phyloP scores from a whole-genome alignment of 2,113 vertebrate genomes.

The Atlantisia rogersi region DNA sequence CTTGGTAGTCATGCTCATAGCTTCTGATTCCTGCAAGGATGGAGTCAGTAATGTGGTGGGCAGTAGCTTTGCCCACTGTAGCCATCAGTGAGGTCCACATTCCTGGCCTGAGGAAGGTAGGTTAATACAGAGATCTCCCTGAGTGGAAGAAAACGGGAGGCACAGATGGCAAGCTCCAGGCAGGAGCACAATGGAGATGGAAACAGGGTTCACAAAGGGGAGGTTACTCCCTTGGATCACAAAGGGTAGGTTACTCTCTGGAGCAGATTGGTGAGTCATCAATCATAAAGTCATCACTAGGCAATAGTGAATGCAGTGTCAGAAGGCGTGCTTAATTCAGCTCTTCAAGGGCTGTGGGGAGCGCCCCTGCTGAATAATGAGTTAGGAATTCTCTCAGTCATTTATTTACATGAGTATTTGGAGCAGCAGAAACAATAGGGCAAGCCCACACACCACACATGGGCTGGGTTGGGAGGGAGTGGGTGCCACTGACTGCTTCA shows the following conservation, averaged over 20 bases:
- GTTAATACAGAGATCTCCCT: neutral
- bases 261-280: neutral
- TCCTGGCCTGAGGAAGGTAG: neutral
- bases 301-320: neutral
- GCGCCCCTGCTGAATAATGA: neutral
- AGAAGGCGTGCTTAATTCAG: neutral
- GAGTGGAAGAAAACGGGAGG: neutral
- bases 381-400: accelerated
- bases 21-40: neutral
- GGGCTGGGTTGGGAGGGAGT: neutral
- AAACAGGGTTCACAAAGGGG: neutral
- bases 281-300: neutral
- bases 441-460: neutral
- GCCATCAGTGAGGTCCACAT: neutral
- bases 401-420: neutral
- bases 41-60: neutral
- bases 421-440: neutral
- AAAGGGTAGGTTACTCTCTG: neutral
- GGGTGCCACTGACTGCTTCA: neutral
- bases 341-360: neutral
- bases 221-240: neutral
- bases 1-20: neutral
- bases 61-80: neutral
- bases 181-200: neutral
- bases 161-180: neutral